These are phyloP conservation scores for Eutrigla gurnardus DNA, from an alignment of 2,797 vertebrate genomes.

Conservation along the genomic window DNA sequence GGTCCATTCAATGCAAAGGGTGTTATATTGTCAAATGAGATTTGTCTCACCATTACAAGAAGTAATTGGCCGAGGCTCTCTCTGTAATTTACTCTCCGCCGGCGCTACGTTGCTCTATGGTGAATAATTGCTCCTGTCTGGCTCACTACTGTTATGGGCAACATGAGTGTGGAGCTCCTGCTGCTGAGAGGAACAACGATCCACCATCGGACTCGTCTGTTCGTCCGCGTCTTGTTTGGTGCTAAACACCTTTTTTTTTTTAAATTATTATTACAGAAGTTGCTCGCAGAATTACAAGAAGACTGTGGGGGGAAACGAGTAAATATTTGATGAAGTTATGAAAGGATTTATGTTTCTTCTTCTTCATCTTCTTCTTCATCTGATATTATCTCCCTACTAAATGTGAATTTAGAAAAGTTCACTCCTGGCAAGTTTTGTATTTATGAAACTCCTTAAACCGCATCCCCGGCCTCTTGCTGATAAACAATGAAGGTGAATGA, in stretches of 20 bases:
- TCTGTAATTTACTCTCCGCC: slow-evolving; percentile 78
- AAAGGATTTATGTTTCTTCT: slow-evolving; percentile 41
- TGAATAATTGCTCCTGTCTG: slow-evolving; percentile 81
- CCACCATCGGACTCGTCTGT: slow-evolving; percentile 41
- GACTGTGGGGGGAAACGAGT: slow-evolving; percentile 12
- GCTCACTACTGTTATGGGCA: slow-evolving; percentile 66
- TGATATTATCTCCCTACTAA: slow-evolving; percentile 32
- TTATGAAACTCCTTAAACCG: slow-evolving; percentile 37
- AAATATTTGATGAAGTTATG: slow-evolving; percentile 57
- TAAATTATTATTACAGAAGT: slow-evolving; percentile 8
- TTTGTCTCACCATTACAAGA: slow-evolving; percentile 79
- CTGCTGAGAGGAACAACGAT: slow-evolving; percentile 49
- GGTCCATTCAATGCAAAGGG: slow-evolving; percentile 68
- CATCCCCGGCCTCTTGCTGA: slow-evolving; percentile 32
- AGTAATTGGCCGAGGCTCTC: slow-evolving; percentile 78
- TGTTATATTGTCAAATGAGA: slow-evolving; percentile 79
- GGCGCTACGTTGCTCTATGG: slow-evolving; percentile 71
- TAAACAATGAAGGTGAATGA: slow-evolving; percentile 49
- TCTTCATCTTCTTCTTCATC: slow-evolving; percentile 20
- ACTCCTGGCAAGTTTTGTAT: slow-evolving; percentile 38
- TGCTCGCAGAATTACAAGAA: slow-evolving; percentile 14
- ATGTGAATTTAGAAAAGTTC: slow-evolving; percentile 40
- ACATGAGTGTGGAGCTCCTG: slow-evolving; percentile 52
- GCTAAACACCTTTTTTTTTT: slow-evolving; percentile 16
- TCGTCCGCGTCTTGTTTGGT: slow-evolving; percentile 50